phyloP scores from a whole-genome alignment of 2,113 vertebrate genomes.

The Platysteira castanea region DNA sequence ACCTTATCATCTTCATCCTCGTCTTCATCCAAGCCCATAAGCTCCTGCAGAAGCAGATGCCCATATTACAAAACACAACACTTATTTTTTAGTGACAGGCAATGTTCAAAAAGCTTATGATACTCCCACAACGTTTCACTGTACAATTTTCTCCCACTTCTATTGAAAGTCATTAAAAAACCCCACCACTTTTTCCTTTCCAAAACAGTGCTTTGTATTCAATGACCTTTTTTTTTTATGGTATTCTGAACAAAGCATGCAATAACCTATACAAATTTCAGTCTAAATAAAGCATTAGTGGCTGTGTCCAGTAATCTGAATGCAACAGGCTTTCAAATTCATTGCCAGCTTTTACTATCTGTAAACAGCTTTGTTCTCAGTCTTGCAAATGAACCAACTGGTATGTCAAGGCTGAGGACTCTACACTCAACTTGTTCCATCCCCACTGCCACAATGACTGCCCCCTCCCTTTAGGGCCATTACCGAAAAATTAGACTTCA shows the following conservation, averaged over 20 bases:
- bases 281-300: slow-evolving; percentile 43
- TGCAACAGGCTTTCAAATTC: slow-evolving; percentile 38
- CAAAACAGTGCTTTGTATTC: not conserved
- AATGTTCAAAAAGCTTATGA: not conserved
- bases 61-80: slow-evolving; percentile 5
- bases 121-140: not conserved
- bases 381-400: slow-evolving; percentile 60
- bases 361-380: slow-evolving; percentile 61
- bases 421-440: slow-evolving; percentile 7
- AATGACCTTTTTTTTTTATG: not conserved
- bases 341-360: slow-evolving; percentile 23
- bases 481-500: slow-evolving; percentile 48
- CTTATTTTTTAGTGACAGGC: not conserved
- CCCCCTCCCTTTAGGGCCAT: slow-evolving; percentile 48
- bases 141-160: not conserved
- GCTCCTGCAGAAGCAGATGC: slow-evolving; percentile 80
- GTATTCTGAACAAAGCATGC: not conserved
- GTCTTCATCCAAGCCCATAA: slow-evolving; percentile 83
- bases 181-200: not conserved
- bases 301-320: slow-evolving; percentile 18
- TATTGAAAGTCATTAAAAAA: not conserved
- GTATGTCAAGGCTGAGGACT: slow-evolving; percentile 52
- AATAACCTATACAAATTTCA: slow-evolving; percentile 13
- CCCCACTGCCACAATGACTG: slow-evolving; percentile 29
- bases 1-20: slow-evolving; percentile 96